Conservation (phyloP, 2,888 invertebrate genomes). For the Notocelia uddmanniana region DNA sequence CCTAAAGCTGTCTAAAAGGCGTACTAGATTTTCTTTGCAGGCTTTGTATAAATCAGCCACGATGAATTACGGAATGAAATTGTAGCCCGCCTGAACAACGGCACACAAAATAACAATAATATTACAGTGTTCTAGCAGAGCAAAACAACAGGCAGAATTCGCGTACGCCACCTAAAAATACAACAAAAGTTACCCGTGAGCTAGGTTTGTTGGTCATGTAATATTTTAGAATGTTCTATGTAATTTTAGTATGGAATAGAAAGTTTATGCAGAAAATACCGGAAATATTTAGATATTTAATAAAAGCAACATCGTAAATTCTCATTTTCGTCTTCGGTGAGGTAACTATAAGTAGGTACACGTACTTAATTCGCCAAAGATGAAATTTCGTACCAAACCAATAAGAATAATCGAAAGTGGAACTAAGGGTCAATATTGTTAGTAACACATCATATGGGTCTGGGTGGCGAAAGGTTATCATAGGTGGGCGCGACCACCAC, state of each 20-base stretch:
- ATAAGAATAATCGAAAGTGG: no score
- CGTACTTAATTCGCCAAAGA: no score
- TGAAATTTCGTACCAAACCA: no score
- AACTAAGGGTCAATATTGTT: no score
- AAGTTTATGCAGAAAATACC: not conserved
- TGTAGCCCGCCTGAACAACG: slow-evolving; percentile 9
- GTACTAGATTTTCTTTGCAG: not conserved
- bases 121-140: not conserved
- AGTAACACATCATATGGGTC: no score
- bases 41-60: slow-evolving; percentile 13
- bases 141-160: slow-evolving; percentile 7
- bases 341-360: no score
- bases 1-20: no score
- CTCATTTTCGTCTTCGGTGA: no score
- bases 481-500: no score
- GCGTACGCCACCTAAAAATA: slow-evolving; percentile 11
- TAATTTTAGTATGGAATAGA: not conserved
- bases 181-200: not conserved
- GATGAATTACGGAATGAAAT: slow-evolving; percentile 15
- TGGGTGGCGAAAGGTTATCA: no score
- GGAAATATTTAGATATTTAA: not conserved
- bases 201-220: not conserved
- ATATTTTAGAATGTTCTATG: no score
- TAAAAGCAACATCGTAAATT: no score
- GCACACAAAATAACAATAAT: slow-evolving; percentile 13